Conservation (phyloP, 2,797 vertebrate genomes). For the Manis javanica region DNA sequence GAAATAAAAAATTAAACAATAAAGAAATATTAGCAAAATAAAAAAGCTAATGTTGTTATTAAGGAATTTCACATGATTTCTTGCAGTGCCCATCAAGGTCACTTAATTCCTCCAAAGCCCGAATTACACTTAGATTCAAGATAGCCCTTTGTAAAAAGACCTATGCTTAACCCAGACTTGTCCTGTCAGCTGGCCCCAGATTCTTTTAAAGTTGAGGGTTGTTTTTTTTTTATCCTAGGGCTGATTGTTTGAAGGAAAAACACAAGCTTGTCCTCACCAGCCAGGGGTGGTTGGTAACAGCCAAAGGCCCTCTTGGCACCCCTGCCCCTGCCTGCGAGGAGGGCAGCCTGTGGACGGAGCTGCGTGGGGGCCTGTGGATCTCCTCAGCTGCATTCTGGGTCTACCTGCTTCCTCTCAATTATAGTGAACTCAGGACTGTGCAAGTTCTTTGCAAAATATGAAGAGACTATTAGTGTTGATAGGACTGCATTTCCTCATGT, state of each 20-base stretch:
- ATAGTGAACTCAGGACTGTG: neutral
- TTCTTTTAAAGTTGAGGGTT: neutral
- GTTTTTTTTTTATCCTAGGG: neutral
- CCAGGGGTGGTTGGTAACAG: neutral
- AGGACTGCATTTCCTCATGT: neutral
- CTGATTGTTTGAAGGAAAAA: neutral
- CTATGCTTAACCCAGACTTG: neutral
- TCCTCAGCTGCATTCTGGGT: accelerated
- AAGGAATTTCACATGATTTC: neutral
- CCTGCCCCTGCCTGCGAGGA: neutral
- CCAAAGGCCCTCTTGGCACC: accelerated
- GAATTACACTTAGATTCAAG: neutral
- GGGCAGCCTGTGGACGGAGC: neutral
- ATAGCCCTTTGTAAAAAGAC: neutral
- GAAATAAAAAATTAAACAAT: no score
- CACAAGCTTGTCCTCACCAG: neutral
- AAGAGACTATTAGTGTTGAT: neutral
- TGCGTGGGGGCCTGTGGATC: neutral
- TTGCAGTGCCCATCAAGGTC: neutral
- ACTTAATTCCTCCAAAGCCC: neutral
- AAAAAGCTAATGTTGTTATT: neutral
- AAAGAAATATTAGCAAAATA: no score
- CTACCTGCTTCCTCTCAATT: neutral
- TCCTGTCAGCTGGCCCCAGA: neutral
- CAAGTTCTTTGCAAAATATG: neutral